Conservation (phyloP, 2,797 vertebrate genomes). For the Cephalopachus bancanus region DNA sequence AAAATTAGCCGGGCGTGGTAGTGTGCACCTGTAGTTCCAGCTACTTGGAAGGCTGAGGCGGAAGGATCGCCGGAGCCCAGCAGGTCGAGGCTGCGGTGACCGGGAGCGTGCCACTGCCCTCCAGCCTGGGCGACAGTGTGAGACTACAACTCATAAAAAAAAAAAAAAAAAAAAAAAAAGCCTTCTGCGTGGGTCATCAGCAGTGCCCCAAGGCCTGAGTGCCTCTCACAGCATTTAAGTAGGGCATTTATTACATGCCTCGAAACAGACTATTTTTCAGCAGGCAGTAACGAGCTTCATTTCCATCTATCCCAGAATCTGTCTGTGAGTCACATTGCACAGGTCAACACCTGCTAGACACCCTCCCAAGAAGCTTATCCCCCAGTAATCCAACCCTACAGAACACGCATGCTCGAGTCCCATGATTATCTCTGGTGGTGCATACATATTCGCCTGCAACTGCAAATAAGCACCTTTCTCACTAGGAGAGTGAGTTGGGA, state of each 20-base stretch:
- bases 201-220: background rate
- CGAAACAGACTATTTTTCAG: constrained; percentile 49
- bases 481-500: constrained; percentile 5
- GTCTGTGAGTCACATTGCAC: constrained; percentile 48
- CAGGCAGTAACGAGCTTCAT: constrained; percentile 4
- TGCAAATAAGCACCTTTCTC: constrained; percentile 26
- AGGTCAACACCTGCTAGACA: constrained; percentile 35
- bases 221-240: constrained; percentile 28
- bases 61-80: too few relatives aligned
- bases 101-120: too few relatives aligned
- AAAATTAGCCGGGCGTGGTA: too few relatives aligned
- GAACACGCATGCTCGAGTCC: background rate
- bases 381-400: constrained; percentile 41
- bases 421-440: background rate
- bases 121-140: too few relatives aligned
- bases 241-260: constrained; percentile 31
- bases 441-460: background rate
- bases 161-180: background rate
- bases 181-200: constrained; percentile 1
- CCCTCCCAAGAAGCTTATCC: constrained; percentile 21
- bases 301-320: constrained; percentile 39
- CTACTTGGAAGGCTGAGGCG: too few relatives aligned
- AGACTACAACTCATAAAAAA: too few relatives aligned
- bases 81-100: too few relatives aligned
- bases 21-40: too few relatives aligned